Percentiles rank a stretch among this genome's conserved stretches.
Evolutionary conservation across 2,113 vertebrate genomes (phyloP).

Genomic region (Lichenostomus cassidix): DNA sequence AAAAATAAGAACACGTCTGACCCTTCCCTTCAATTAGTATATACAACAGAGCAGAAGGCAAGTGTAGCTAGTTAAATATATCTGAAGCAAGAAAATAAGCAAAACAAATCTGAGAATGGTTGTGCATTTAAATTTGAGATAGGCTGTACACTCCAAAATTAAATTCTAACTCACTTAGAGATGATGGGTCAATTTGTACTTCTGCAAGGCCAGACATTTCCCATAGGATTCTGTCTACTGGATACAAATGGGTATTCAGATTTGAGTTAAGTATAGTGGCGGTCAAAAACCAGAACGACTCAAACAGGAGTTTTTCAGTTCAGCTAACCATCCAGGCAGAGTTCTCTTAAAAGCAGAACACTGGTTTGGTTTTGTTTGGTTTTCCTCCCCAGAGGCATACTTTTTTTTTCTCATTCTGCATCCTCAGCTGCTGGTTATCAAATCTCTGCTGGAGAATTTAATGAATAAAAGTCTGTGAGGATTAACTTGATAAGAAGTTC

Average conservation of each 20-base stretch:
- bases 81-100: neutral
- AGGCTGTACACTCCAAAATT: neutral
- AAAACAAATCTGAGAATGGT: neutral
- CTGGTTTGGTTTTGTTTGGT: neutral
- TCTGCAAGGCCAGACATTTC: neutral
- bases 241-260: neutral
- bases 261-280: neutral
- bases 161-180: neutral
- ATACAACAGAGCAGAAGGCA: neutral
- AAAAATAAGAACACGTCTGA: neutral
- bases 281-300: neutral
- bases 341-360: neutral
- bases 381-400: neutral
- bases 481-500: slow-evolving; percentile 59
- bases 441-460: slow-evolving; percentile 34
- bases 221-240: neutral
- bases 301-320: neutral
- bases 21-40: neutral
- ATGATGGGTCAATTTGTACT: neutral
- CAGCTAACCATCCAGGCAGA: neutral
- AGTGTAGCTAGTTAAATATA: neutral
- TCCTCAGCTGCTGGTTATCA: slow-evolving; percentile 30
- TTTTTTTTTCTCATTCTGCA: neutral
- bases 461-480: slow-evolving; percentile 37
- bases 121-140: neutral